Percentiles rank a stretch among this genome's conserved stretches.
Conservation (phyloP, 2,888 invertebrate species). For the Embidobia sp. region DNA sequence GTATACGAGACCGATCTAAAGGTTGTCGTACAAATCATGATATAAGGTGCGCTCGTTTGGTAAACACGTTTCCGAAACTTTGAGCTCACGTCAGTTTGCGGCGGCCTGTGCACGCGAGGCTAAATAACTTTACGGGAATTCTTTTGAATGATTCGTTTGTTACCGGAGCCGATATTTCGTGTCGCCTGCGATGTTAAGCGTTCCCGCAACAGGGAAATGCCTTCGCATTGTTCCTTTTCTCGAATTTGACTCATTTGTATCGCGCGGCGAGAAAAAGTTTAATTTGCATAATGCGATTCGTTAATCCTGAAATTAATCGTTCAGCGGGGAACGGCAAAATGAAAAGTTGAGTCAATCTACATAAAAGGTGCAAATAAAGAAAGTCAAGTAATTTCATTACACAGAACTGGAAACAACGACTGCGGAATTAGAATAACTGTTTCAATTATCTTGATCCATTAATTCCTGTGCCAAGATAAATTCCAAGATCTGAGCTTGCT, state of each 20-base stretch:
- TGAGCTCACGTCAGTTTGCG: slow-evolving; percentile 19
- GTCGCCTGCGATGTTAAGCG: too few species aligned
- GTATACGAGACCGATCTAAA: slow-evolving; percentile 32
- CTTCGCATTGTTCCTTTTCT: background rate
- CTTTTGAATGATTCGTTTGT: slow-evolving; percentile 36
- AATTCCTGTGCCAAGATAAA: slow-evolving; percentile 43
- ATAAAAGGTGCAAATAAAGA: slow-evolving; percentile 51
- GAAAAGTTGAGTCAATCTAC: slow-evolving; percentile 46
- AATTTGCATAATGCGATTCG: slow-evolving; percentile 44
- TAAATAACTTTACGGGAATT: slow-evolving; percentile 4
- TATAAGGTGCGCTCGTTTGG: slow-evolving; percentile 49
- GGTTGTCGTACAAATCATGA: slow-evolving; percentile 59
- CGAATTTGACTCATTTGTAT: slow-evolving; percentile 8
- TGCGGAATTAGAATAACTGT: slow-evolving; percentile 54
- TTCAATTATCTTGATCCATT: slow-evolving; percentile 62
- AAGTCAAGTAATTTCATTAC: slow-evolving; percentile 52
- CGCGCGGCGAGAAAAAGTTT: slow-evolving; percentile 4
- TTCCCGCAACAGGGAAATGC: too few species aligned
- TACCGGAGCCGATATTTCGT: slow-evolving; percentile 4
- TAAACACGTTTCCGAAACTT: slow-evolving; percentile 57
- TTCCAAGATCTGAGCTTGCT: slow-evolving; percentile 26
- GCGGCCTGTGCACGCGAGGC: slow-evolving; percentile 3
- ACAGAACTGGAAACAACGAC: slow-evolving; percentile 50
- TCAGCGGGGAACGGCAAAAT: slow-evolving; percentile 24
- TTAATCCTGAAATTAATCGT: slow-evolving; percentile 44